Base-by-base conservation (phyloP, 64 coral and sea anemone genomes). In the Montipora efflorescens region DNA sequence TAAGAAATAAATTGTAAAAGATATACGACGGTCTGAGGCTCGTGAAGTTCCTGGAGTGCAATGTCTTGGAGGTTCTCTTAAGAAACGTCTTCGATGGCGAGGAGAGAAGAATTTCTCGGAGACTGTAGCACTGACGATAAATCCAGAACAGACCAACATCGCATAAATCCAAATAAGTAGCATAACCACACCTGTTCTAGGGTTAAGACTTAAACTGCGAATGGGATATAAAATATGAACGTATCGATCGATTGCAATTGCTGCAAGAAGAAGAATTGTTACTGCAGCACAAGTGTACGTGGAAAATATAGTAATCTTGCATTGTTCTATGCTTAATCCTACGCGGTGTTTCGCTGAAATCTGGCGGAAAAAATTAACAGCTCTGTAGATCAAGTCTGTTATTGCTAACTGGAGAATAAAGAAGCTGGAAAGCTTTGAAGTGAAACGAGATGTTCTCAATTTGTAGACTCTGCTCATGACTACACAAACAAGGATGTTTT, bases 211-310 rank as follows among this genome's bases (percentile, higher is more conserved):
- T 19, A 91, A 68, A 49, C 14, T 52, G 8, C 68, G 78, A 1
- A 91, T 78, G 8, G 89, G 89, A 55, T 53, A 91, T 4, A 91
- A 11, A 51, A 91, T 91, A 15, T 91, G 89, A 47, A 81, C 11
- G 66, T 91, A 91, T 14, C 89, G 89, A 82, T 91, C 89, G 8
- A 91, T 55, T 5, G 89, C 89, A 53, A 91, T 91, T 14, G 59
- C 89, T 53, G 89, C 15, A 19, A 91, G 78, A 14, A 91, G 79
- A 19, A 55, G 47, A 16, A 91, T 82, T 8, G 78, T 74, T 3
- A 91, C 89, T n/a, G 78, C 89, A 4, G 89, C 89, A 22, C 89
- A 91, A 25, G 89, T 70, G 23, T 55, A 81, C 7, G 67, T 11
- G 1, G 77, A 82, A 72, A 71, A 91, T 57, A 91, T 72, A 2